Evolutionary conservation across 2,797 vertebrate species (phyloP).

Genomic region (Karalla daura): DNA sequence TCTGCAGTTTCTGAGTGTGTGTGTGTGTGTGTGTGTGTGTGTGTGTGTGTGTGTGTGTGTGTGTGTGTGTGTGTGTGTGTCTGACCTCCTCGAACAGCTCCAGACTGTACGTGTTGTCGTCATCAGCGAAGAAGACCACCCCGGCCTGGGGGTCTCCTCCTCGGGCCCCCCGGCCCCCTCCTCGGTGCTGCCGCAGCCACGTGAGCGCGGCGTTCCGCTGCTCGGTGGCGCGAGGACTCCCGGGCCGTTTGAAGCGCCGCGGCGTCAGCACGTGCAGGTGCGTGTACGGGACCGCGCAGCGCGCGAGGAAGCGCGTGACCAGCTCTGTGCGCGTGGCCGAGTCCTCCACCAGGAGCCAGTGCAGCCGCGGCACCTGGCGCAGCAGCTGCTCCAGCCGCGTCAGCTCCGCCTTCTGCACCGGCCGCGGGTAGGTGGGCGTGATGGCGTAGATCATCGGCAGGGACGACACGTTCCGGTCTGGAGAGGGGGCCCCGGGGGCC

Average conservation of each 20-base stretch:
- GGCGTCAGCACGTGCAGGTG: constrained; percentile 94
- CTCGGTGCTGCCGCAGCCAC: constrained; percentile 91
- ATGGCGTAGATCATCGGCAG: constrained; percentile 93
- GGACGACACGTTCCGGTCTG: constrained; percentile 64
- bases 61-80: too few relatives aligned
- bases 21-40: too few relatives aligned
- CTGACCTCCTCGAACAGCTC: constrained; percentile 97
- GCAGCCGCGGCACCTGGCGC: constrained; percentile 93
- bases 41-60: too few relatives aligned
- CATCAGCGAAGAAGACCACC: constrained; percentile 97
- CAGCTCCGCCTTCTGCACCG: constrained; percentile 97
- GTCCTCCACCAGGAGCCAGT: constrained; percentile 98
- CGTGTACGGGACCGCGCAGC: constrained; percentile 89
- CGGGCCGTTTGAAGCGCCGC: constrained; percentile 91
- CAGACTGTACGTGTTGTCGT: constrained; percentile 99
- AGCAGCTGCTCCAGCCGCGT: constrained; percentile 94
- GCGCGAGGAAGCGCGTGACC: constrained; percentile 90
- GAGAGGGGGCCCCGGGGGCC: constrained; percentile 50
- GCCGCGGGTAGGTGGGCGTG: constrained; percentile 95
- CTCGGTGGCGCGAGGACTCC: constrained; percentile 95
- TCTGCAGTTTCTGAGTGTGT: too few relatives aligned
- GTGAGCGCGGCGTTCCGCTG: constrained; percentile 94
- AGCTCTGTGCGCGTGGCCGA: constrained; percentile 89
- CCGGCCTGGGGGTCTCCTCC: too few relatives aligned
- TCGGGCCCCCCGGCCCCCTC: too few relatives aligned